Conservation (phyloP, 2,797 vertebrate genomes). For the Linurgus olivaceus region DNA sequence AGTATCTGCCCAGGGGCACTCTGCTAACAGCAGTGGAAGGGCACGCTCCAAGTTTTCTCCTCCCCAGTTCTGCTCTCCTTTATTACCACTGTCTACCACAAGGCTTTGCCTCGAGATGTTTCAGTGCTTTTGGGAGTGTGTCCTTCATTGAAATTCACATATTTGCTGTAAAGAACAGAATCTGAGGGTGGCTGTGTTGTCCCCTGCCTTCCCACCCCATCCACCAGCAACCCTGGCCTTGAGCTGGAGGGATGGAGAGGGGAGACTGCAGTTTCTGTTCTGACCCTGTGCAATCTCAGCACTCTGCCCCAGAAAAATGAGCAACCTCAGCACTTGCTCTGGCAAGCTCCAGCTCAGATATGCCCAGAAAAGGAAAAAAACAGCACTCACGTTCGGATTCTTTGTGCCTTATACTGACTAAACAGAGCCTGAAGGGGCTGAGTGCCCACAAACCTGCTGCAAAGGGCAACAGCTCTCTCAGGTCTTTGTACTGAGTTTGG, state of each 20-base stretch:
- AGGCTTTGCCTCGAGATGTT: not conserved
- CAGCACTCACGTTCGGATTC: not conserved
- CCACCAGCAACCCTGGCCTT: not conserved
- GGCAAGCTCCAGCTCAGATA: constrained; percentile 50
- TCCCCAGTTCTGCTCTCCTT: not conserved
- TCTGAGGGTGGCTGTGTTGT: not conserved
- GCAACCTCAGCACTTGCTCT: constrained; percentile 59
- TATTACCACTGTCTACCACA: not conserved
- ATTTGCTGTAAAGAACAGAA: not conserved
- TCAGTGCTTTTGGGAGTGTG: not conserved
- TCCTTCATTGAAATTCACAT: not conserved
- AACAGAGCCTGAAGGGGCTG: not conserved
- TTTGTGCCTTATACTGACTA: constrained; percentile 36
- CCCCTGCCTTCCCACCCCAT: not conserved
- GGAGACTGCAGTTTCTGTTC: not conserved
- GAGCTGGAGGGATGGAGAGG: not conserved
- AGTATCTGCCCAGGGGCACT: constrained; percentile 23
- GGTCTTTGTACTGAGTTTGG: not conserved
- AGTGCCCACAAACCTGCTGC: not conserved
- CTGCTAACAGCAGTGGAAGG: not conserved
- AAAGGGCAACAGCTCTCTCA: not conserved
- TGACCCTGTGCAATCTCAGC: not conserved
- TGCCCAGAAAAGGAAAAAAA: constrained; percentile 60
- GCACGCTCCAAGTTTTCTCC: not conserved
- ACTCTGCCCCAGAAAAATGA: constrained; percentile 16